Conservation (phyloP, 2,797 vertebrate species). For the Pempheris klunzingeri region DNA sequence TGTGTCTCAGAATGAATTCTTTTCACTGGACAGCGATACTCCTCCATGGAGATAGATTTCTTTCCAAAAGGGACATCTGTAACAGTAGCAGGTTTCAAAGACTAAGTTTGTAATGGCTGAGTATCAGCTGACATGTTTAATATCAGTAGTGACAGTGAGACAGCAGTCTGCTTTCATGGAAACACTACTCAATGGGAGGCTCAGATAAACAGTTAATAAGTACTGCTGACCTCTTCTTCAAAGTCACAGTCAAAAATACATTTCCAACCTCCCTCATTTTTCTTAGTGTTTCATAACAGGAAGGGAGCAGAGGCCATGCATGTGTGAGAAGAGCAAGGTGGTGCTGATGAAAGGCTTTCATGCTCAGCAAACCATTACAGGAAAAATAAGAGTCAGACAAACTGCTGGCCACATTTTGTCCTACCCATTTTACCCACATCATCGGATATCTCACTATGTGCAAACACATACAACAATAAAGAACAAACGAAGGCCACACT, state of each 20-base stretch:
- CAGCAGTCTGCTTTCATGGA: not conserved
- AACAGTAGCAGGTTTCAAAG: not conserved
- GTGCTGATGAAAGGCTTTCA: not conserved
- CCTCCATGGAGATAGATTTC: not conserved
- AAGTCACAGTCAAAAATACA: not conserved
- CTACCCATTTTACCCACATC: not conserved
- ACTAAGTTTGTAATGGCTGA: no score
- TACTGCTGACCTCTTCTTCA: not conserved
- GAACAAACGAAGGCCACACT: not conserved
- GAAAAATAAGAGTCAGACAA: not conserved
- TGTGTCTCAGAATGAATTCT: not conserved
- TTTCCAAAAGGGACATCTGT: not conserved
- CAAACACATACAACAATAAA: conserved; percentile 29
- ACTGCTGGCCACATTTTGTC: not conserved
- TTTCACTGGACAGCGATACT: not conserved
- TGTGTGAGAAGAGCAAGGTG: not conserved
- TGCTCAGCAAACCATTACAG: not conserved
- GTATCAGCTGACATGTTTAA: not conserved
- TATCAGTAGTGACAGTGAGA: not conserved
- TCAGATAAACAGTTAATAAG: not conserved
- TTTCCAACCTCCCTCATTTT: not conserved
- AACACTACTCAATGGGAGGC: not conserved
- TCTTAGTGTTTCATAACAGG: not conserved
- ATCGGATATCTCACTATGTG: not conserved
- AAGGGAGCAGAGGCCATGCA: not conserved